phyloP scores from a whole-genome alignment of 2,113 vertebrate genomes.

The Eleginops maclovinus region DNA sequence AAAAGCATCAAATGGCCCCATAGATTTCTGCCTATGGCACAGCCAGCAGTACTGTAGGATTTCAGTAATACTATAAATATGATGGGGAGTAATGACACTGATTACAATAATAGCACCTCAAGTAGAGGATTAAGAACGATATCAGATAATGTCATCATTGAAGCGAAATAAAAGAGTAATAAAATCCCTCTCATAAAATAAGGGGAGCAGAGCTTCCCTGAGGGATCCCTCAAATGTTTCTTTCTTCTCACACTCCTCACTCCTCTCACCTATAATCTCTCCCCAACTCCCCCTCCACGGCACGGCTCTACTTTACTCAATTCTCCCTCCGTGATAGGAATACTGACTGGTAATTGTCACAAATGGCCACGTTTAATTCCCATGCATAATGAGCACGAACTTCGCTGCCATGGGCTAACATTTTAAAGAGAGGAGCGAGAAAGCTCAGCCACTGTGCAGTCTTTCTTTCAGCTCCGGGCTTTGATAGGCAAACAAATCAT shows the following conservation, averaged over 20 bases:
- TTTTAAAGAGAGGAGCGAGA: neutral
- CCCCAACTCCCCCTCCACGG: conserved; percentile 26
- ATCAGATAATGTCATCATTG: conserved; percentile 69
- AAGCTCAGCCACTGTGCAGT: neutral
- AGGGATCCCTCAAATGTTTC: conserved; percentile 69
- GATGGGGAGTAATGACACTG: conserved; percentile 41
- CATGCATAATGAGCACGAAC: conserved; percentile 47
- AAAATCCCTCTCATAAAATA: conserved; percentile 57
- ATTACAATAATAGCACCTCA: conserved; percentile 68
- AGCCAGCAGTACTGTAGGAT: conserved; percentile 50
- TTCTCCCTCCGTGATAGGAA: conserved; percentile 51
- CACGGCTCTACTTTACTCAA: conserved; percentile 32
- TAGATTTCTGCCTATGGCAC: conserved; percentile 61
- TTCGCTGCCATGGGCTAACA: conserved; percentile 30
- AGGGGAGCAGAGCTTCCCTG: conserved; percentile 59
- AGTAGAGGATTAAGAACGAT: conserved; percentile 59
- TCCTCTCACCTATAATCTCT: conserved; percentile 48
- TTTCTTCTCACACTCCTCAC: conserved; percentile 63
- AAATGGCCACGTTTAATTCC: conserved; percentile 57
- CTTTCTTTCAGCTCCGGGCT: neutral
- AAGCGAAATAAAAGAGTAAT: conserved; percentile 66
- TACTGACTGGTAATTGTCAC: conserved; percentile 61
- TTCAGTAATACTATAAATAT: conserved; percentile 35
- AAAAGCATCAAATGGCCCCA: conserved; percentile 69
- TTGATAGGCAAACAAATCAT: conserved; percentile 21